phyloP scores from a whole-genome alignment of 2,113 vertebrate species.

The Aegithalos caudatus region DNA sequence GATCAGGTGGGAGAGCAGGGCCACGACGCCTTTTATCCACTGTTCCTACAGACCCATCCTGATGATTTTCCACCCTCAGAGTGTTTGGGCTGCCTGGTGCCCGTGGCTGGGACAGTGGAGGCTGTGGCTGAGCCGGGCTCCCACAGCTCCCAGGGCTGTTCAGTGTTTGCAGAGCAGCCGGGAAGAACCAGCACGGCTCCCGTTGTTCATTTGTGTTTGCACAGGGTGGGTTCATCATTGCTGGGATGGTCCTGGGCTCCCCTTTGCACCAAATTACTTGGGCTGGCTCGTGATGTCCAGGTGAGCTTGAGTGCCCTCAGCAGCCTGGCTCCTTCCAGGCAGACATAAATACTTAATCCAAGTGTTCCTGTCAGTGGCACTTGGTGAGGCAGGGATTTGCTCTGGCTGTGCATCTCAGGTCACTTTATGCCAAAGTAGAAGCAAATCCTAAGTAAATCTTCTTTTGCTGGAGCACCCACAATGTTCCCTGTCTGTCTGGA shows the following conservation, averaged over 20 bases:
- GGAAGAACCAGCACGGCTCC: neutral
- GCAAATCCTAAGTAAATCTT: neutral
- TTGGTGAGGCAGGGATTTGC: neutral
- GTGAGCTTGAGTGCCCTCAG: neutral
- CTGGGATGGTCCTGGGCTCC: neutral
- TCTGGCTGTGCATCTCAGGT: neutral
- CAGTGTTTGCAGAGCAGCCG: neutral
- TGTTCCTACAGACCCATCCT: neutral
- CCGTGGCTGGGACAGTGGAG: neutral
- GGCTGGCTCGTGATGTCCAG: neutral
- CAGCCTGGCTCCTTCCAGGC: neutral
- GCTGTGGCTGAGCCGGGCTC: neutral
- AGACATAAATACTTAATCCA: neutral
- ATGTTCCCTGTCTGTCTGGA: neutral
- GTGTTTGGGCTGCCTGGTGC: neutral
- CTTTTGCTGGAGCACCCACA: neutral
- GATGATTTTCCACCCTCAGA: accelerated
- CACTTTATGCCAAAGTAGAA: neutral
- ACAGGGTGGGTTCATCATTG: neutral
- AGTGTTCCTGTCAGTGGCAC: neutral
- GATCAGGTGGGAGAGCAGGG: conserved; percentile 34
- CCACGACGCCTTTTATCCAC: neutral
- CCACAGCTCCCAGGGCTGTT: neutral
- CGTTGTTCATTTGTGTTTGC: neutral
- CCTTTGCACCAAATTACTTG: neutral